phyloP scores from a whole-genome alignment of 2,113 vertebrate species.

The Gymnorhina tibicen region DNA sequence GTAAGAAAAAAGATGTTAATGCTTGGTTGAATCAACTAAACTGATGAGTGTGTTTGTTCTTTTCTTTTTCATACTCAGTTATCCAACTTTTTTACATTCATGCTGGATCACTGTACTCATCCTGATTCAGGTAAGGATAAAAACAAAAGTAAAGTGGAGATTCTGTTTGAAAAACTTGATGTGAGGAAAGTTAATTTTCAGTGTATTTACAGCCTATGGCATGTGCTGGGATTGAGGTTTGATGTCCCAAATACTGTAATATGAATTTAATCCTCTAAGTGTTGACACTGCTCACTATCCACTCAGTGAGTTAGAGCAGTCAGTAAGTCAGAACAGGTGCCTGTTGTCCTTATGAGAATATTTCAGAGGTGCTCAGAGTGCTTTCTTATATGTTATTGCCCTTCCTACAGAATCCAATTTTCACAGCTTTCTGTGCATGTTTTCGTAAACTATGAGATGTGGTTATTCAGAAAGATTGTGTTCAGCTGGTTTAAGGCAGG shows the following conservation, averaged over 20 bases:
- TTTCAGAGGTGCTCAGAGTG: background rate
- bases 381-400: background rate
- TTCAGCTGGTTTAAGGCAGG: background rate
- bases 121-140: conserved; percentile 78
- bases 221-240: background rate
- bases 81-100: conserved; percentile 91
- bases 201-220: background rate
- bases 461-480: background rate
- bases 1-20: background rate
- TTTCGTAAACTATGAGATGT: background rate
- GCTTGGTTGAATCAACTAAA: background rate
- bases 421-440: background rate
- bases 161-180: background rate
- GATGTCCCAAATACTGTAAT: background rate
- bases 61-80: conserved; percentile 77
- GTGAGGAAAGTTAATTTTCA: background rate
- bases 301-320: background rate
- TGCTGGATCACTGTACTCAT: conserved; percentile 86
- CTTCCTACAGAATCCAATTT: background rate
- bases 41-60: conserved; percentile 23
- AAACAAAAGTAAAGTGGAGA: background rate
- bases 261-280: background rate
- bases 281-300: background rate
- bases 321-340: background rate
- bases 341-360: background rate